phyloP scores from a whole-genome alignment of 2,113 vertebrate genomes.

The Dunckerocampus dactyliophorus region DNA sequence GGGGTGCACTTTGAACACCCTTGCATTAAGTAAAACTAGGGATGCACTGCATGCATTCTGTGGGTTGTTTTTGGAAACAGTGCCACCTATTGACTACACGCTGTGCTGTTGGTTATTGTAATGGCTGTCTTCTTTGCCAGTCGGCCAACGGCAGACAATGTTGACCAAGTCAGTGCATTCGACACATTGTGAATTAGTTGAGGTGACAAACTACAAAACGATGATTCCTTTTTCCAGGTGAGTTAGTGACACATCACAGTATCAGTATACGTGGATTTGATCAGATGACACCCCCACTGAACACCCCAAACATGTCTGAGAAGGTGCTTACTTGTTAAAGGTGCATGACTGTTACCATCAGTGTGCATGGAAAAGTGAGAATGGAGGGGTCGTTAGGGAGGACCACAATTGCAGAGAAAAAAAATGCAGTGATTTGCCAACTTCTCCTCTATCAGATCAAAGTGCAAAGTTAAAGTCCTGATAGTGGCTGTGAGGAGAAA shows the following conservation, averaged over 20 bases:
- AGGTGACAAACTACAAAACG: not conserved
- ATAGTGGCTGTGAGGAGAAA: constrained; percentile 17
- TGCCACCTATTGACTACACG: too few relatives aligned
- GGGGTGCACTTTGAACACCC: too few relatives aligned
- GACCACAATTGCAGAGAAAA: constrained; percentile 8
- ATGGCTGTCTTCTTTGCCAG: too few relatives aligned
- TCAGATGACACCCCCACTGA: constrained; percentile 4
- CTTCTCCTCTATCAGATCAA: constrained; percentile 18
- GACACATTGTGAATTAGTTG: not conserved
- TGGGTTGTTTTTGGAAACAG: too few relatives aligned
- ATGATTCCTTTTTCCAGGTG: constrained; percentile 7
- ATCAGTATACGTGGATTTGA: constrained; percentile 3
- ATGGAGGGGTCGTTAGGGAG: constrained; percentile 20
- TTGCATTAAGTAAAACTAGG: too few relatives aligned
- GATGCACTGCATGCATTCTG: too few relatives aligned
- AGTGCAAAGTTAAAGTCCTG: constrained; percentile 11
- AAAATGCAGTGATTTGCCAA: constrained; percentile 20
- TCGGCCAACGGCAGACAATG: too few relatives aligned
- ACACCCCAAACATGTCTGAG: not conserved
- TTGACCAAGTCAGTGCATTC: constrained; percentile 2
- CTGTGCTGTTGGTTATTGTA: too few relatives aligned
- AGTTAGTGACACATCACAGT: constrained; percentile 38
- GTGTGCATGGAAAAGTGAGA: constrained; percentile 51
- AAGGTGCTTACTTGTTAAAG: constrained; percentile 58
- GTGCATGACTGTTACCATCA: constrained; percentile 40